A percentile compares a stretch with the other conserved stretches of the same genome.
phyloP scores from a whole-genome alignment of 2,113 vertebrate genomes.

The Peucedramus taeniatus region DNA sequence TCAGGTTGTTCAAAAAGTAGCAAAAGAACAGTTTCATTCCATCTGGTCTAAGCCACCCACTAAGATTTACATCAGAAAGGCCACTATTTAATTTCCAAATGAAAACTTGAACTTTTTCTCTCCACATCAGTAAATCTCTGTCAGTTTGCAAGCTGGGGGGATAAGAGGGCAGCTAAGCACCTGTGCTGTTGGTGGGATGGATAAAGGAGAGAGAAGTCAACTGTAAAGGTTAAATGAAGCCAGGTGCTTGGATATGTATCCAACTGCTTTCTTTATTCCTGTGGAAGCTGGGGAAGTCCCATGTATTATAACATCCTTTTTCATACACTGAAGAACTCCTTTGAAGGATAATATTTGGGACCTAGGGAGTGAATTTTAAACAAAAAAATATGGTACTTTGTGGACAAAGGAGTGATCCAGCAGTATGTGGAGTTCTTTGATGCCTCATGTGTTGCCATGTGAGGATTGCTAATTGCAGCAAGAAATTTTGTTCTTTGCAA shows the following conservation, averaged over 20 bases:
- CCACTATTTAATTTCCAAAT: constrained; percentile 28
- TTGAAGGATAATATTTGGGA: neutral
- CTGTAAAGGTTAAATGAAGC: constrained; percentile 50
- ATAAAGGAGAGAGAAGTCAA: constrained; percentile 26
- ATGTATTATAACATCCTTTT: neutral
- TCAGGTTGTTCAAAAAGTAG: neutral
- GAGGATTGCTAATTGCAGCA: neutral
- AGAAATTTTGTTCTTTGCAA: neutral
- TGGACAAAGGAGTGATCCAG: neutral
- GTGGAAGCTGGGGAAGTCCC: neutral
- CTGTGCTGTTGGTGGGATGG: neutral
- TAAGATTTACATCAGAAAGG: constrained; percentile 32
- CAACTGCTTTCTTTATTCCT: neutral
- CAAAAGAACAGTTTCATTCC: neutral
- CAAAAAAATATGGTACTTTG: neutral
- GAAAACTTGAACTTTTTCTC: constrained; percentile 9
- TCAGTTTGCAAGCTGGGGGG: constrained; percentile 9
- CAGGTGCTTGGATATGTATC: constrained; percentile 1
- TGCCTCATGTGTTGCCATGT: neutral
- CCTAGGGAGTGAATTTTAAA: neutral
- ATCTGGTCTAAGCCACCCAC: constrained; percentile 25
- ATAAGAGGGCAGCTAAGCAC: constrained; percentile 29
- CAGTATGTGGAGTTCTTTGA: neutral
- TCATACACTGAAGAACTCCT: neutral
- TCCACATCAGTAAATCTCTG: constrained; percentile 27